A percentile compares a stretch with the other conserved stretches of the same genome.
Evolutionary conservation across 2,113 vertebrate genomes (phyloP).

Genomic region (Petaurus breviceps): DNA sequence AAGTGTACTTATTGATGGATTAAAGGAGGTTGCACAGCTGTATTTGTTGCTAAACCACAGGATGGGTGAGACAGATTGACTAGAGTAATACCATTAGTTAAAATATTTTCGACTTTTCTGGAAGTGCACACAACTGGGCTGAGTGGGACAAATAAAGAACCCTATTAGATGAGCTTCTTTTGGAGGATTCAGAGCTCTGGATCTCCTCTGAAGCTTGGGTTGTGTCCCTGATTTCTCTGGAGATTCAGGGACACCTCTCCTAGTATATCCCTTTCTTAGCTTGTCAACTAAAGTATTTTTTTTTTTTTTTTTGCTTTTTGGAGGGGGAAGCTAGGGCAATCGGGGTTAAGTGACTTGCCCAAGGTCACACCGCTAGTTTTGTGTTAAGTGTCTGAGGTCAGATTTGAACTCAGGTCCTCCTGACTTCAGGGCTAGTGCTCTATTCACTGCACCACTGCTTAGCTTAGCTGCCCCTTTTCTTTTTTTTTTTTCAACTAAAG

Average conservation of each 20-base stretch:
- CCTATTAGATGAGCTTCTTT: not conserved
- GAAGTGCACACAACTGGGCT: not conserved
- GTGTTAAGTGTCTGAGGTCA: too few relatives aligned
- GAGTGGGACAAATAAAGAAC: not conserved
- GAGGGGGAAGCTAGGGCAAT: too few relatives aligned
- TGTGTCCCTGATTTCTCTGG: not conserved
- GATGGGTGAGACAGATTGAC: not conserved
- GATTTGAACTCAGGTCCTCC: too few relatives aligned
- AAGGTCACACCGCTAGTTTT: too few relatives aligned
- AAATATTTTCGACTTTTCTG: not conserved
- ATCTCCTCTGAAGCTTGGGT: not conserved
- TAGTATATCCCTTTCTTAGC: not conserved
- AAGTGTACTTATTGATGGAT: not conserved
- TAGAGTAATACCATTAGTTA: not conserved
- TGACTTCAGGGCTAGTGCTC: too few relatives aligned
- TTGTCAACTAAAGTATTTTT: not conserved
- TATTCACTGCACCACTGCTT: too few relatives aligned
- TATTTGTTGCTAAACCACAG: not conserved
- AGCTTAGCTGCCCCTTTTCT: too few relatives aligned
- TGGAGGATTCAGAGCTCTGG: constrained; percentile 1
- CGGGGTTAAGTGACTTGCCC: too few relatives aligned
- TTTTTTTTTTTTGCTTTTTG: too few relatives aligned
- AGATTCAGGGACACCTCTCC: not conserved
- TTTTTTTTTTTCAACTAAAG: not conserved
- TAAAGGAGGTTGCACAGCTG: not conserved